Evolutionary conservation across 2,888 invertebrate species (phyloP), one percentile per base, ranked within the genome.

Genomic region (Melanchra persicariae): DNA sequence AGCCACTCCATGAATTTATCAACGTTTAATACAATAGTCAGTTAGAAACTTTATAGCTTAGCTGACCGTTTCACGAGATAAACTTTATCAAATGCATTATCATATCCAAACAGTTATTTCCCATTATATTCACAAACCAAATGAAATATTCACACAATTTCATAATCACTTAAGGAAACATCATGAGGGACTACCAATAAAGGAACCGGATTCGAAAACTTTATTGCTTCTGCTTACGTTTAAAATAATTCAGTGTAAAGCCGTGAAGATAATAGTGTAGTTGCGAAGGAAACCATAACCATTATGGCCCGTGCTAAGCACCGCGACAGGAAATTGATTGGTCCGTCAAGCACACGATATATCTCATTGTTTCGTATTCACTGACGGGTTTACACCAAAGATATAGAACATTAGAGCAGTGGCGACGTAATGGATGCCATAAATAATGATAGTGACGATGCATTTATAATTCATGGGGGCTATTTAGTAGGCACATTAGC

Each of bases 261-360:
- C 79, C 65, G 82, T 80, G 81, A 86, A 82, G 83, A 86, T 87
- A 86, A 85, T 86, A 81, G 78, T 82, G 68, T 40, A 79, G 76
- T 84, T 82, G 78, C 75, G 77, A 84, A 86, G 87, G 87, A 88
- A 88, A 87, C 86, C 52, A 86, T 87, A 87, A 85, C 87, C 83
- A 87, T 88, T 86, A 87, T 77, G 24, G 82, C 76, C 66, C 83
- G 83, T 82, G 84, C 85, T 80, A 73, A 80, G 82, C 69, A 75
- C 73, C 51, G 59, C 51, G 57, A 60, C 68, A 76, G 76, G 81
- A 77, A 83, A 85, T 82, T 81, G 77, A 83, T 79, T 63, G 65
- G 76, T 65, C 47, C 63, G 54, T 77, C 81, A 73, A 62, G 63
- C 59, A 58, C 51, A 61, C 55, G 59, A 63, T 45, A 34, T 75